Base-by-base conservation (phyloP, 2,113 vertebrate genomes). In the Piprites chloris region DNA sequence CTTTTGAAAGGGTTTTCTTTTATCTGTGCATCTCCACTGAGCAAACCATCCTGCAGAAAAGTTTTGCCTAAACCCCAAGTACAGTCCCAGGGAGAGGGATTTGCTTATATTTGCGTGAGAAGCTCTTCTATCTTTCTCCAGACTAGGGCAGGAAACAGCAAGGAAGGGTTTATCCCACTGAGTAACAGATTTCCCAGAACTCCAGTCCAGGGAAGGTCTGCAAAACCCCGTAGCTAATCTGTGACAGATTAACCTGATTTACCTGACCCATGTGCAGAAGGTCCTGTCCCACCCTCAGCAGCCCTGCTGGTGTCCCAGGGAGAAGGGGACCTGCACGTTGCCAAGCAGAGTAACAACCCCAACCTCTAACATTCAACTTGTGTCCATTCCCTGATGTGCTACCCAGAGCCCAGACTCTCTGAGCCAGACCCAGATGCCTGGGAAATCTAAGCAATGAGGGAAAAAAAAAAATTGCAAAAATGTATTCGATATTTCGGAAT, bases 401-500 rank as follows among this genome's bases (percentile, higher is more conserved):
- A 59, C 71, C 41, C 14, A 1, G 66, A 94, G 85, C 50, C 58
- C 66, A 61, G 41, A 17, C 49, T 27, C 8, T 6, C 61, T 19
- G 77, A 90, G 75, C 49, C 72, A 76, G 80, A 79, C 62, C 5
- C 71, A 76, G 58, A 65, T 0, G 8, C 59, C 58, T 59, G 50
- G 2, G 4, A 74, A 88, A 62, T 50, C 63, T 32, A 41, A 96
- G 78, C 8, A 10, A 10, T 27, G 10, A n/a, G 9, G 1, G 1
- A 2, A 1, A 9, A 27, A 30, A 7, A 32, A 32, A 42, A 50
- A 39, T 4, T 52, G 41, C 12, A 71, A 72, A 90, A 89, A 77
- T 18, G 44, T 68, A 65, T 81, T 56, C 37, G 73, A 12, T 92
- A 52, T 47, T 96, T 84, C 85, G 90, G 92, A 90, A 87, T 90